Conservation (phyloP, 2,888 invertebrate genomes). For the Ferrisia virgata region DNA sequence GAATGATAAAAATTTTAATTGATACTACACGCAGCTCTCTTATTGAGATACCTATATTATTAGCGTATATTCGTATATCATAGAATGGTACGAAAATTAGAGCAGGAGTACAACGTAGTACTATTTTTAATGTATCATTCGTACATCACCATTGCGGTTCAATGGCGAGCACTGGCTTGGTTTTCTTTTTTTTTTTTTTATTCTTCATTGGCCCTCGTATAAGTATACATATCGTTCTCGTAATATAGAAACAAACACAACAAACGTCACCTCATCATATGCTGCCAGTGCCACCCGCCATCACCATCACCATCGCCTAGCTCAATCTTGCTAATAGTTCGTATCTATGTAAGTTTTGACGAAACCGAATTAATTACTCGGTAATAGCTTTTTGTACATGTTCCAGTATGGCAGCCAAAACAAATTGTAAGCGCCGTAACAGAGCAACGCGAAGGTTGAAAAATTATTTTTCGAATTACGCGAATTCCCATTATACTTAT, state of each 20-base stretch:
- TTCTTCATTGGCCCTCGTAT: no score
- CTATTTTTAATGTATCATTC: background rate
- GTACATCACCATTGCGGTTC: background rate
- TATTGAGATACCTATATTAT: background rate
- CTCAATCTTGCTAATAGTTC: background rate
- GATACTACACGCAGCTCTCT: background rate
- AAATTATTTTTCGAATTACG: background rate
- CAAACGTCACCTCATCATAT: no score
- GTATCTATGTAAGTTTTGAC: background rate
- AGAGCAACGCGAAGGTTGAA: background rate
- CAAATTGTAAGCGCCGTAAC: background rate
- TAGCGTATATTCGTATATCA: no score
- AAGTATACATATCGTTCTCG: no score
- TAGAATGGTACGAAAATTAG: background rate
- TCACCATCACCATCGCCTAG: no score
- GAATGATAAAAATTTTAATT: slow-evolving; percentile 17
- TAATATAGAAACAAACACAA: background rate
- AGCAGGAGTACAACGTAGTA: background rate
- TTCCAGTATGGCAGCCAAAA: background rate
- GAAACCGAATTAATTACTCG: background rate
- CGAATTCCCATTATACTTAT: background rate
- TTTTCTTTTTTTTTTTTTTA: no score
- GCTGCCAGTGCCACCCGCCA: no score
- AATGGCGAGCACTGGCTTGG: background rate
- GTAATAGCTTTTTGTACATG: background rate